phyloP scores from a whole-genome alignment of 2,888 invertebrate genomes.

The Drosophila phalerata region DNA sequence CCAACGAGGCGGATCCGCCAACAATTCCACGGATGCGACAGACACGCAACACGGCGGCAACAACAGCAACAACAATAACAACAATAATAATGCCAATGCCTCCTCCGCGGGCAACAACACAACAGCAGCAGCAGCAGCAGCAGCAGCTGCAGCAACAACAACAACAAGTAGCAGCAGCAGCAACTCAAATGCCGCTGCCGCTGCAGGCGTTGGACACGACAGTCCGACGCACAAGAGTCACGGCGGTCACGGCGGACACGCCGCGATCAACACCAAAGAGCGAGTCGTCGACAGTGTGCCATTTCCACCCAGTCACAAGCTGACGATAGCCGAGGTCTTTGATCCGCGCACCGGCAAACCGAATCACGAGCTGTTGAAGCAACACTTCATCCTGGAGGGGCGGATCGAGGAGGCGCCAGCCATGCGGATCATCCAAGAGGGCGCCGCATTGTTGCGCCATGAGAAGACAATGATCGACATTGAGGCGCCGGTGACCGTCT shows the following conservation, averaged over 20 bases:
- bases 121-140: conserved; percentile 28
- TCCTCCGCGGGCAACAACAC: conserved; percentile 33
- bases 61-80: conserved; percentile 35
- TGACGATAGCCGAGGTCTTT: conserved; percentile 97
- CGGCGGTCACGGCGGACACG: conserved; percentile 53
- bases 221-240: conserved; percentile 69
- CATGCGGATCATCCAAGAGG: conserved; percentile 98
- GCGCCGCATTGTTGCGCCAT: conserved; percentile 93
- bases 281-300: conserved; percentile 91
- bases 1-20: conserved; percentile 85
- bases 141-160: conserved; percentile 25
- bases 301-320: conserved; percentile 99
- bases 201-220: conserved; percentile 27
- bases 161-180: conserved; percentile 34
- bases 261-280: conserved; percentile 80
- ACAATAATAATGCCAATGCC: conserved; percentile 33
- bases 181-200: conserved; percentile 30
- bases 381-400: conserved; percentile 99
- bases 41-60: conserved; percentile 83
- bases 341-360: conserved; percentile 97
- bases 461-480: conserved; percentile 99
- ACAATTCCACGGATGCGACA: conserved; percentile 90
- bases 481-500: conserved; percentile 99
- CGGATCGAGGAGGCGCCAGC: conserved; percentile 99
- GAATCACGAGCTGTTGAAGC: conserved; percentile 98